phyloP scores from a whole-genome alignment of 64 coral and sea anemone species.

The Dendrophyllia cribrosa region DNA sequence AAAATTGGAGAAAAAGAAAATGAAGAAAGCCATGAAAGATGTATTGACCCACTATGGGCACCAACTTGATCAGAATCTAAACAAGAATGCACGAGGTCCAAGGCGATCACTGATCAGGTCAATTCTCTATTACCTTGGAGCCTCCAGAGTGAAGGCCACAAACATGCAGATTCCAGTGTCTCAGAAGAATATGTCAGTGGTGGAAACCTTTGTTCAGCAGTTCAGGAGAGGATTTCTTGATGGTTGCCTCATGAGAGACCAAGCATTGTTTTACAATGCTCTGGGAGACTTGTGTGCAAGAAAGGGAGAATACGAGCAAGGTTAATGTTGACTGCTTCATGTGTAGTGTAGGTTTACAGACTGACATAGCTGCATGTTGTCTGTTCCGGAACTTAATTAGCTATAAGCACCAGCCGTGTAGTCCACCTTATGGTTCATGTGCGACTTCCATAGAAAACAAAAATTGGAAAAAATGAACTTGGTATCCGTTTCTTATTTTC shows the following conservation, averaged over 20 bases:
- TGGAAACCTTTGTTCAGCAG: background rate
- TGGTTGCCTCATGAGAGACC: constrained; percentile 23
- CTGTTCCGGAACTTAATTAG: too few relatives aligned
- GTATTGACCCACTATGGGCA: background rate
- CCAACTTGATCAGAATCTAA: constrained; percentile 8
- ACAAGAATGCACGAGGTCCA: constrained; percentile 6
- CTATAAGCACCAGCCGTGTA: too few relatives aligned
- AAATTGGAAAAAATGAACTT: too few relatives aligned
- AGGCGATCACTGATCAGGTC: constrained; percentile 13
- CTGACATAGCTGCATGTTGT: too few relatives aligned
- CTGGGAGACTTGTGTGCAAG: background rate
- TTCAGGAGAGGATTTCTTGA: constrained; percentile 11
- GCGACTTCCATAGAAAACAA: too few relatives aligned
- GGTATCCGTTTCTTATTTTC: too few relatives aligned
- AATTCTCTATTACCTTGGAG: background rate
- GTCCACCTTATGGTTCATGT: too few relatives aligned
- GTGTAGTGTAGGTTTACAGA: too few relatives aligned
- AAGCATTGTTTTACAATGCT: constrained; percentile 22
- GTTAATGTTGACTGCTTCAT: background rate
- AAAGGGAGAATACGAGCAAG: constrained; percentile 35
- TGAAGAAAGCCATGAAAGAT: constrained; percentile 10
- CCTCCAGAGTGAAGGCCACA: background rate
- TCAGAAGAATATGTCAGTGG: background rate
- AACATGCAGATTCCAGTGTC: constrained; percentile 13
- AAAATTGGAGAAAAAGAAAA: background rate